Base-by-base conservation (phyloP, 2,888 invertebrate species). In the Chaitophorus viminalis region DNA sequence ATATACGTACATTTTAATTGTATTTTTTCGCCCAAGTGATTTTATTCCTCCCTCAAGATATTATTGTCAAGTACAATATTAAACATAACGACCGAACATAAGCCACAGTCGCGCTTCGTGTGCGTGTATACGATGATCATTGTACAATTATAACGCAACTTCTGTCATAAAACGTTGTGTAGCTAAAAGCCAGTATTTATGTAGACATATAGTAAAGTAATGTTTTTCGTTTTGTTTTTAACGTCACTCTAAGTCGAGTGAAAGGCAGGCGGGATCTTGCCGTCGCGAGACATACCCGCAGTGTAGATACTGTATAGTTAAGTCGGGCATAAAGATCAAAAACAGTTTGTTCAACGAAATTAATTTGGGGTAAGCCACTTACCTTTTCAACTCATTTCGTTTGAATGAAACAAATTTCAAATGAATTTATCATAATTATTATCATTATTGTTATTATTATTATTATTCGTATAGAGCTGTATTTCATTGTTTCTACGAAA, bases 361-460 rank as follows among this genome's bases (percentile, higher is more conserved):
- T 33, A 78, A 78, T 78, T 60, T 21, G 25, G 54, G 11, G 33
- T 33, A 77, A 77, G 77, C 77, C 31, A 54, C 77, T 77, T 77
- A 77, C 77, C 54, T 54, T 25, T 74, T 31, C 77, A 29, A 29
- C 52, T 77, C 52, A 21, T 25, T 77, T 68, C 52, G 77, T 77
- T 78, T 76, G 18, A 46, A 76, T 46, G 46, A 78, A 54, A 78
- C 54, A 78, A 33, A 54, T 29, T 31, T 70, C 70, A 17, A 3
- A 29, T 29, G 29, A 70, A 29, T 70, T 54, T 52, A 52, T 29
- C 46, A 39, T 68, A 6, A 52, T 36, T 52, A 52, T 21, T 21
- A 60, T 60, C 4, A 21, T 54, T 70, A 36, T 76, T 31, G 9
- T 77, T 18, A 54, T 21, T 21, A 60, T 60, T 70, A n/a, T 76